Conservation (phyloP, 2,797 vertebrate species). For the Argentina silus region DNA sequence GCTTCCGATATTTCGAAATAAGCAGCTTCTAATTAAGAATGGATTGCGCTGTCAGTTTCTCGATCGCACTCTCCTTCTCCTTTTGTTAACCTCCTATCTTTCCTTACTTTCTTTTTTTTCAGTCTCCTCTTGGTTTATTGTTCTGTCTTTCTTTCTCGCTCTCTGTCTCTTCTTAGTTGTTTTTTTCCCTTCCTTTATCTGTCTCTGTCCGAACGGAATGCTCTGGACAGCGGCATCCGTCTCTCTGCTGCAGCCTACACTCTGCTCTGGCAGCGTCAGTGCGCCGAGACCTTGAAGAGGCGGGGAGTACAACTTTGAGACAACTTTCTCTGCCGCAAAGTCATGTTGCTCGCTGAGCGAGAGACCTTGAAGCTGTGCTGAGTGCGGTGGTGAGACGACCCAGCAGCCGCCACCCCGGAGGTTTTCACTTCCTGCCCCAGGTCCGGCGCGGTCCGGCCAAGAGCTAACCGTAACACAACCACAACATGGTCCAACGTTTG, state of each 20-base stretch:
- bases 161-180: constrained; percentile 13
- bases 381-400: constrained; percentile 30
- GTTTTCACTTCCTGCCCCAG: constrained; percentile 5
- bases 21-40: background rate
- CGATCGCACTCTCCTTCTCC: constrained; percentile 4
- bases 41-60: constrained; percentile 5
- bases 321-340: constrained; percentile 18
- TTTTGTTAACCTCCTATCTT: constrained; percentile 1
- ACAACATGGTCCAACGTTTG: constrained; percentile 2
- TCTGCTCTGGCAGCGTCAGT: constrained; percentile 19
- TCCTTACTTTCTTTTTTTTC: constrained; percentile 6
- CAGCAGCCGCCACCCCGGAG: constrained; percentile 23
- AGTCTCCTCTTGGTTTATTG: background rate
- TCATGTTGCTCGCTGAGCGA: constrained; percentile 29
- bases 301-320: constrained; percentile 37
- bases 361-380: constrained; percentile 32
- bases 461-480: constrained; percentile 38
- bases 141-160: constrained; percentile 29
- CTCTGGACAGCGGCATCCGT: constrained; percentile 23
- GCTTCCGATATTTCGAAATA: background rate
- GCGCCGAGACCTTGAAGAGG: constrained; percentile 50
- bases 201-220: background rate
- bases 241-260: constrained; percentile 17
- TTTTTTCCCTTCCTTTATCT: background rate
- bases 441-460: constrained; percentile 14